Percentiles rank a stretch among this genome's conserved stretches.
Evolutionary conservation across 2,888 invertebrate species (phyloP).

Genomic region (Gonocerus acuteangulatus): DNA sequence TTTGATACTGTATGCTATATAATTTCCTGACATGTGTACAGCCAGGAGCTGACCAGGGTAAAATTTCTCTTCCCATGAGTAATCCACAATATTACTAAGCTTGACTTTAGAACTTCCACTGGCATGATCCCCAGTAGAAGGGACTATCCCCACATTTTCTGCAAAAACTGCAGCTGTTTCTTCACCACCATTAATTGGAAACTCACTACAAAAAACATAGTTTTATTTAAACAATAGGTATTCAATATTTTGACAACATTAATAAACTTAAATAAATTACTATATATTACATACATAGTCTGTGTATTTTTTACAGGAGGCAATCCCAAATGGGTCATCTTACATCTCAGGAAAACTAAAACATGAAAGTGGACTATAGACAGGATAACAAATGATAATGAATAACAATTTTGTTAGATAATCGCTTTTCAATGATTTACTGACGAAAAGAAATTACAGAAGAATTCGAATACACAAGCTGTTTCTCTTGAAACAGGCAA

Average conservation of each 20-base stretch:
- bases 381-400: no score
- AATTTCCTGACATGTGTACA: constrained; percentile 75
- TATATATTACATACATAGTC: background rate
- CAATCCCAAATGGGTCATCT: background rate
- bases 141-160: constrained; percentile 57
- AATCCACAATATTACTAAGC: constrained; percentile 81
- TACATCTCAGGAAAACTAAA: background rate
- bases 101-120: constrained; percentile 86
- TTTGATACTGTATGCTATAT: constrained; percentile 85
- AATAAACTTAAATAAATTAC: no score
- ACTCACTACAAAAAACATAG: constrained; percentile 1
- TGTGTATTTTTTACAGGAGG: background rate
- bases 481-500: background rate
- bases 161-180: constrained; percentile 26
- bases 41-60: constrained; percentile 83
- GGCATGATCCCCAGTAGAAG: constrained; percentile 63
- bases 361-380: no score
- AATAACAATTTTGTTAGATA: no score
- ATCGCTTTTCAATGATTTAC: no score
- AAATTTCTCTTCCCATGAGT: constrained; percentile 84
- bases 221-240: no score
- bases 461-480: no score
- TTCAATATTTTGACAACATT: no score
- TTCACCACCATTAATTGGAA: constrained; percentile 26
- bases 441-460: no score